A percentile compares a stretch with the other conserved stretches of the same genome.
These are phyloP conservation scores for Caenorhabditis uteleia DNA, from an alignment of 2,888 invertebrate genomes.

Conservation along the genomic window DNA sequence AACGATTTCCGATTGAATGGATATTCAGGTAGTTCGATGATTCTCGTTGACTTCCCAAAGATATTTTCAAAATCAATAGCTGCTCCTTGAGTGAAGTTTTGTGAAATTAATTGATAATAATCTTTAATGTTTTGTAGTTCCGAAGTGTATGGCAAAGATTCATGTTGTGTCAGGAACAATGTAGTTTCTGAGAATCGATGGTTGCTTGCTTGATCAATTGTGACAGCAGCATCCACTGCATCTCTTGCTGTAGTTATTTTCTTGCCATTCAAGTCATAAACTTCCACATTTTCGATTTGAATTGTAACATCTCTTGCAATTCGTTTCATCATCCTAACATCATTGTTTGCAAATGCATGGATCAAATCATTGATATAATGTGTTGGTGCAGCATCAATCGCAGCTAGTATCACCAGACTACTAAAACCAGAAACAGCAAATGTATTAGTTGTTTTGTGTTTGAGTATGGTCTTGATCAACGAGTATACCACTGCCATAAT, in stretches of 20 bases:
- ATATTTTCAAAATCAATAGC: constrained; percentile 15
- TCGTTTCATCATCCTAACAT: constrained; percentile 40
- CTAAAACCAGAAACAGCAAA: constrained; percentile 33
- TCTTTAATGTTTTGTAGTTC: constrained; percentile 7
- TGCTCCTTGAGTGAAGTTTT: constrained; percentile 14
- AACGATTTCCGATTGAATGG: constrained; percentile 40
- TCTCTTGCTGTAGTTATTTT: constrained; percentile 34
- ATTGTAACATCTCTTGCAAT: constrained; percentile 38
- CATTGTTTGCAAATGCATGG: constrained; percentile 28
- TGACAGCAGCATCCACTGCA: constrained; percentile 29
- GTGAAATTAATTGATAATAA: constrained; percentile 21
- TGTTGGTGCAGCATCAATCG: constrained; percentile 35
- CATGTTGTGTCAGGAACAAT: constrained; percentile 16
- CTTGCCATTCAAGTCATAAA: constrained; percentile 27
- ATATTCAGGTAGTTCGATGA: constrained; percentile 38
- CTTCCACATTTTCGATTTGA: constrained; percentile 22
- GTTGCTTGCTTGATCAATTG: constrained; percentile 7
- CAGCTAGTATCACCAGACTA: constrained; percentile 29
- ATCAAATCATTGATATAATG: constrained; percentile 47
- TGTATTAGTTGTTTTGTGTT: constrained; percentile 13
- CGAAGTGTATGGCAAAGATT: not conserved
- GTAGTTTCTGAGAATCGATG: constrained; percentile 6
- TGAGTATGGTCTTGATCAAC: constrained; percentile 20
- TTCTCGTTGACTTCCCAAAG: constrained; percentile 19
- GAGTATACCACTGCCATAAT: constrained; percentile 20